These are phyloP conservation scores for Poeciliopsis turrubarensis DNA, from an alignment of 2,113 vertebrate genomes.

Conservation along the genomic window DNA sequence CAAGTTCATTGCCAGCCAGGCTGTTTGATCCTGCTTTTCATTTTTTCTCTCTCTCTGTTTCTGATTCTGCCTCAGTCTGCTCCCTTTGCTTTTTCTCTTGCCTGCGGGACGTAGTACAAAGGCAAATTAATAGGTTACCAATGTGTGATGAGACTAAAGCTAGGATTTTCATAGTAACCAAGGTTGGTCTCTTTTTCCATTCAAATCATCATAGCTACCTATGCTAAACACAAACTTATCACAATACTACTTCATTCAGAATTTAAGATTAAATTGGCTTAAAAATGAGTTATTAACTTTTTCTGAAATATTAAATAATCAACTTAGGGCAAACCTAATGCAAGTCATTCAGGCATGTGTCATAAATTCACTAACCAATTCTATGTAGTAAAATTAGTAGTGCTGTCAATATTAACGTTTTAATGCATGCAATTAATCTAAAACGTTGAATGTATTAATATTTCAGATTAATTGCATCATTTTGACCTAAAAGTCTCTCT, in stretches of 20 bases:
- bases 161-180: not conserved
- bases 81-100: not conserved
- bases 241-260: not conserved
- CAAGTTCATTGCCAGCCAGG: conserved; percentile 8
- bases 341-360: too few species aligned
- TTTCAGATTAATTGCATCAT: too few species aligned
- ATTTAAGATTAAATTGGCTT: not conserved
- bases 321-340: not conserved
- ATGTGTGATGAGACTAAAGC: not conserved
- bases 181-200: not conserved
- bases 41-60: conserved; percentile 6
- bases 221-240: not conserved
- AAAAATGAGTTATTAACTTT: not conserved
- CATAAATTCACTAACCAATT: too few species aligned
- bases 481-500: too few species aligned
- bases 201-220: not conserved
- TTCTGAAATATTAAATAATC: not conserved
- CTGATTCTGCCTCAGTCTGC: conserved; percentile 4
- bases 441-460: too few species aligned
- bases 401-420: too few species aligned
- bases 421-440: too few species aligned
- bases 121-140: not conserved
- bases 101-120: not conserved
- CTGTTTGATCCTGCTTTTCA: conserved; percentile 17
- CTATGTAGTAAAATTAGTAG: too few species aligned